A percentile compares a stretch with the other conserved stretches of the same genome.
phyloP scores from a whole-genome alignment of 2,888 invertebrate species.

The Amblyteles armatorius region DNA sequence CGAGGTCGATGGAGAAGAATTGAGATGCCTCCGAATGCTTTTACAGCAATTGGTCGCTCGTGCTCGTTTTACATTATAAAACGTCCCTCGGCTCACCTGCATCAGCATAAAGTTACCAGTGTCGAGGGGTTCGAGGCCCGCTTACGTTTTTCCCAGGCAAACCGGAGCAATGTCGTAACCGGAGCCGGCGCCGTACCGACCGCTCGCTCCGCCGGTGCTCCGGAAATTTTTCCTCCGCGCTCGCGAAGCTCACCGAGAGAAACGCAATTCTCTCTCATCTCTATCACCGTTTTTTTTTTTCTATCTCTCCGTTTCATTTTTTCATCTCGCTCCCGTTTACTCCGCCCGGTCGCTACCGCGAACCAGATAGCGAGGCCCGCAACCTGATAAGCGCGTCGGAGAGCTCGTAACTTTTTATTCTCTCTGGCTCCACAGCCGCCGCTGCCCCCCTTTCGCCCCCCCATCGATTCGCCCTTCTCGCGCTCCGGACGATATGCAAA shows the following conservation, averaged over 20 bases:
- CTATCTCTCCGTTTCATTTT: conserved; percentile 10
- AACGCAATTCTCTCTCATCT: conserved; percentile 42
- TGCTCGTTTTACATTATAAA: conserved; percentile 33
- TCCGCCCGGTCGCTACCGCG: background rate
- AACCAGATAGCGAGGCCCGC: conserved; percentile 46
- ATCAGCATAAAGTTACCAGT: conserved; percentile 40
- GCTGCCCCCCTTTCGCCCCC: no score
- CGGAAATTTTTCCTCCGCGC: no score
- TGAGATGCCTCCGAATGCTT: background rate
- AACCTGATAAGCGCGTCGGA: conserved; percentile 60
- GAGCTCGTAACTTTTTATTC: conserved; percentile 60
- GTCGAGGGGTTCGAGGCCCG: background rate
- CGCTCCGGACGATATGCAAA: conserved; percentile 63
- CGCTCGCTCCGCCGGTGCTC: background rate
- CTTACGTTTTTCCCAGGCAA: conserved; percentile 29
- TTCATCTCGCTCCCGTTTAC: background rate
- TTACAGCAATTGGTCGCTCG: conserved; percentile 5
- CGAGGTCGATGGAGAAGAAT: background rate
- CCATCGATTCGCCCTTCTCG: background rate
- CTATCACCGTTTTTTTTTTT: conserved; percentile 9
- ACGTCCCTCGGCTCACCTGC: conserved; percentile 29
- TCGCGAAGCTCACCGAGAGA: background rate
- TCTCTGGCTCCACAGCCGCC: background rate
- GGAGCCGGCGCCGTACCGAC: background rate
- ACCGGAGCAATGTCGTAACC: conserved; percentile 29